phyloP scores from a whole-genome alignment of 2,888 invertebrate genomes.

The Argyresthia albistria region DNA sequence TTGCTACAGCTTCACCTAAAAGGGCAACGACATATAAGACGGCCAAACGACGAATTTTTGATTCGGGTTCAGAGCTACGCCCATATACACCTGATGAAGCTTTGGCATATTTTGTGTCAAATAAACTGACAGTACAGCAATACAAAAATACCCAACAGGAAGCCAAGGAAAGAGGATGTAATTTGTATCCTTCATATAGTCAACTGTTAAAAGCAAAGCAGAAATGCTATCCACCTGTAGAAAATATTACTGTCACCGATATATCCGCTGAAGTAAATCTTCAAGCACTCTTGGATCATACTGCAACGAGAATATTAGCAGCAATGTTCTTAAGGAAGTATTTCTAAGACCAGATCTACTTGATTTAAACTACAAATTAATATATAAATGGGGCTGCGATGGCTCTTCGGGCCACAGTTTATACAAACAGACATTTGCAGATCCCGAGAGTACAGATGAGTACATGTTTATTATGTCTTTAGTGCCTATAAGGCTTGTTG shows the following conservation, averaged over 20 bases:
- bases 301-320: neutral
- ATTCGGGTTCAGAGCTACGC: too few species aligned
- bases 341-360: too few species aligned
- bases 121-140: slow-evolving; percentile 6
- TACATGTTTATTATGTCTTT: slow-evolving; percentile 7
- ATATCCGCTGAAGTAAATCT: neutral
- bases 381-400: slow-evolving; percentile 5
- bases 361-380: neutral
- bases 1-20: too few species aligned
- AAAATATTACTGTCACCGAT: neutral
- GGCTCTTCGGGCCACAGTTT: slow-evolving; percentile 3
- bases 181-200: slow-evolving; percentile 1
- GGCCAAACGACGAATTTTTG: too few species aligned
- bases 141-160: too few species aligned
- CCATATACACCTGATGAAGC: too few species aligned
- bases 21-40: too few species aligned
- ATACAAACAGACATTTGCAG: slow-evolving; percentile 4
- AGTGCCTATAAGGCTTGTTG: slow-evolving; percentile 2
- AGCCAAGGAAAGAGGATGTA: slow-evolving; percentile 1
- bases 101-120: too few species aligned
- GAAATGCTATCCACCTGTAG: neutral
- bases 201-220: neutral
- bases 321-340: neutral
- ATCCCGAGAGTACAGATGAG: slow-evolving; percentile 3
- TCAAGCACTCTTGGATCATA: slow-evolving; percentile 1